phyloP scores from a whole-genome alignment of 2,797 vertebrate species.

The Enteromius unitaeniatus region DNA sequence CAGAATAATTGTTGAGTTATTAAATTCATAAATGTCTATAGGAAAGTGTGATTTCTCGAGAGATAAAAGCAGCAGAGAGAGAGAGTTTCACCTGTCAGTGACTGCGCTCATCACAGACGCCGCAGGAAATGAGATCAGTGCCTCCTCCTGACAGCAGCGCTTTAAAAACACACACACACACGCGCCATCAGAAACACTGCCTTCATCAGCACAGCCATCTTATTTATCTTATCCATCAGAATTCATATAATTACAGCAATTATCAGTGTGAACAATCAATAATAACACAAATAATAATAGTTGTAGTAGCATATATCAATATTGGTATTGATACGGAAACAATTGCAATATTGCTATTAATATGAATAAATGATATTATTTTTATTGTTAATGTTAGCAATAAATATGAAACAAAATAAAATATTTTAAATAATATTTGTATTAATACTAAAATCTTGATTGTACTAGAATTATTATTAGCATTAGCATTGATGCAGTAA shows the following conservation, averaged over 20 bases:
- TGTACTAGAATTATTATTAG: too few species aligned
- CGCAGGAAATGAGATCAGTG: slow-evolving; percentile 79
- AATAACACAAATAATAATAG: neutral
- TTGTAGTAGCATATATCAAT: neutral
- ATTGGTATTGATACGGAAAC: neutral
- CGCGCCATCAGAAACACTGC: slow-evolving; percentile 59
- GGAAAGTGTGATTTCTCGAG: slow-evolving; percentile 38
- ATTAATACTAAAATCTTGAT: too few species aligned
- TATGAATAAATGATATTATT: neutral
- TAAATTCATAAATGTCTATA: slow-evolving; percentile 69
- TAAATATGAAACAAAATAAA: too few species aligned
- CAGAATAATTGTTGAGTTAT: slow-evolving; percentile 74
- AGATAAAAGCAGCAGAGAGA: slow-evolving; percentile 58
- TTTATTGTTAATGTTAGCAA: neutral
- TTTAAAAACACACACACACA: slow-evolving; percentile 75
- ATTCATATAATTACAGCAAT: too few species aligned
- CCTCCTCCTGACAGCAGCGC: slow-evolving; percentile 80
- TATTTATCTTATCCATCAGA: neutral
- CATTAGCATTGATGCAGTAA: too few species aligned
- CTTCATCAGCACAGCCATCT: neutral
- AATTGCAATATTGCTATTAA: neutral
- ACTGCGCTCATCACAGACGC: slow-evolving; percentile 75
- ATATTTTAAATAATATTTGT: too few species aligned
- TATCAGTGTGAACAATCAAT: neutral
- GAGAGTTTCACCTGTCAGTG: slow-evolving; percentile 71